Evolutionary conservation across 2,888 invertebrate species (phyloP).

Genomic region (Mantis religiosa): DNA sequence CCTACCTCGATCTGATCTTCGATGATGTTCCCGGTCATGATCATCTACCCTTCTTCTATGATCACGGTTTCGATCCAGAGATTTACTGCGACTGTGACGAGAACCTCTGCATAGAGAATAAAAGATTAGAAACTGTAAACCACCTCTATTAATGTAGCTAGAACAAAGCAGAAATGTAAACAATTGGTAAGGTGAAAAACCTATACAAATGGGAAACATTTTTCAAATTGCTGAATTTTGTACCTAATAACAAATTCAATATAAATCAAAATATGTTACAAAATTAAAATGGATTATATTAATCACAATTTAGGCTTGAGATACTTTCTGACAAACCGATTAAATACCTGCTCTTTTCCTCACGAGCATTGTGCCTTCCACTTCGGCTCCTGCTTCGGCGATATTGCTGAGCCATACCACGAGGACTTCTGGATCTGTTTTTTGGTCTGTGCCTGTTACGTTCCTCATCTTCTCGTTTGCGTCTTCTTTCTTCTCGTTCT

Average conservation of each 20-base stretch:
- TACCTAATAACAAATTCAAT: no score
- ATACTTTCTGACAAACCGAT: not conserved
- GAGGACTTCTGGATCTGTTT: slow-evolving; percentile 17
- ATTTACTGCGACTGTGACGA: slow-evolving; percentile 9
- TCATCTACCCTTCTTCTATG: slow-evolving; percentile 15
- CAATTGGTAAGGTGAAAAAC: no score
- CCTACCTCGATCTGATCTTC: slow-evolving; percentile 19
- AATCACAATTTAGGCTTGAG: no score
- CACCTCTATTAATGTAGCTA: no score
- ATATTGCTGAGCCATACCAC: not conserved
- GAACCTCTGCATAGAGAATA: not conserved
- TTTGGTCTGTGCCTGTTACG: slow-evolving; percentile 27
- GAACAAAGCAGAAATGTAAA: no score
- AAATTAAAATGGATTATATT: no score
- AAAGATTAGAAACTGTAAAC: not conserved
- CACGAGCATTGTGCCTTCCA: not conserved
- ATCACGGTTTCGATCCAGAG: slow-evolving; percentile 12
- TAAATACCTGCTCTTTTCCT: not conserved
- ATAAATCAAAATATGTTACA: no score
- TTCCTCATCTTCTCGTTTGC: slow-evolving; percentile 41
- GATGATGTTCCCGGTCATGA: slow-evolving; percentile 20
- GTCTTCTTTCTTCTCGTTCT: slow-evolving; percentile 38
- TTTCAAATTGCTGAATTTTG: no score
- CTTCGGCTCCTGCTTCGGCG: slow-evolving; percentile 18
- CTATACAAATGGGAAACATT: no score